Percentiles rank a stretch among this genome's conserved stretches.
Conservation (phyloP, 1,140 invertebrate genomes). For the Frieseomelitta varia region DNA sequence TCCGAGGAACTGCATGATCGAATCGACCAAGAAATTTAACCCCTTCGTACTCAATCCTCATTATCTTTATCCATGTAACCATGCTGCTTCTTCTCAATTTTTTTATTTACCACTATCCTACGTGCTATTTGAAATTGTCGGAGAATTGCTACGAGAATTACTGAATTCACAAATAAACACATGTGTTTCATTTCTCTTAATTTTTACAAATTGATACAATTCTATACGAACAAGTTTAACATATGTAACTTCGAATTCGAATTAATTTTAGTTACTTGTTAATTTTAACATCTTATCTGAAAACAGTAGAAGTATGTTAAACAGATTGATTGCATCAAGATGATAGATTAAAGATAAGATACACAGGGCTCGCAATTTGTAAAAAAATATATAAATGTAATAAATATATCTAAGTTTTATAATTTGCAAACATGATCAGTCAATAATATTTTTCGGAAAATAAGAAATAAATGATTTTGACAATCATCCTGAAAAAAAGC, state of each 20-base stretch:
- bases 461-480: not conserved
- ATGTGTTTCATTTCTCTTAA: not conserved
- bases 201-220: not conserved
- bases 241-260: not conserved
- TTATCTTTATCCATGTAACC: not conserved
- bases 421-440: not conserved
- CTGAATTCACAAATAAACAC: not conserved
- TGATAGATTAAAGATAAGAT: not conserved
- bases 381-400: not conserved
- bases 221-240: not conserved
- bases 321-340: not conserved
- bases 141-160: not conserved
- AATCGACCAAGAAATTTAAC: conserved; percentile 24
- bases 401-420: not conserved
- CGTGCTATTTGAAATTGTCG: not conserved
- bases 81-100: not conserved
- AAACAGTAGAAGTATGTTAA: not conserved
- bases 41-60: not conserved
- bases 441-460: not conserved
- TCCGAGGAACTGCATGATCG: conserved; percentile 43
- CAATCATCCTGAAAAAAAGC: not conserved
- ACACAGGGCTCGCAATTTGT: not conserved
- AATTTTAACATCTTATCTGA: not conserved
- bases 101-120: not conserved
- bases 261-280: not conserved